Conservation (phyloP, 1,140 invertebrate genomes). For the Venustaconcha ellipsiformis region DNA sequence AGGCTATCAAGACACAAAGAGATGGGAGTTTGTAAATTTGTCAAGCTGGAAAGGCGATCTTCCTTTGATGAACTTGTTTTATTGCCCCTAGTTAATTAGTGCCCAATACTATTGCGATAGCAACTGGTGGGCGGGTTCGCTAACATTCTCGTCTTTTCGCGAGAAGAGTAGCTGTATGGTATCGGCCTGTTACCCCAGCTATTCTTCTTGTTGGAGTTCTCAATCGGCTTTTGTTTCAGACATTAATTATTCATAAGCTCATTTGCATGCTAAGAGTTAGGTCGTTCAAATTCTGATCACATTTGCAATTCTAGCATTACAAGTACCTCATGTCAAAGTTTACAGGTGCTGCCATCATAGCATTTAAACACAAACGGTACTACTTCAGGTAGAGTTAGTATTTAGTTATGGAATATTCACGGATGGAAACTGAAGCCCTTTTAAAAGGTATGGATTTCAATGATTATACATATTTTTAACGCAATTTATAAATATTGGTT, state of each 20-base stretch:
- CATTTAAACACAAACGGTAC: conserved; percentile 25
- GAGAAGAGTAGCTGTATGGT: background rate
- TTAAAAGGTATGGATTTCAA: conserved; percentile 42
- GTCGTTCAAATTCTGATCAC: conserved; percentile 22
- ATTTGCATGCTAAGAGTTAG: conserved; percentile 40
- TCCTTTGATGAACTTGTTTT: conserved; percentile 26
- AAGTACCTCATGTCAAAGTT: conserved; percentile 16
- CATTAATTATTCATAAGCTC: conserved; percentile 33
- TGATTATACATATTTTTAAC: background rate
- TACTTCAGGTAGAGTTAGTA: conserved; percentile 23
- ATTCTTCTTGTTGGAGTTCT: background rate
- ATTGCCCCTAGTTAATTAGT: conserved; percentile 5
- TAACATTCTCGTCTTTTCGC: background rate
- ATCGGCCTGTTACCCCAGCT: background rate
- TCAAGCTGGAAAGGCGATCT: background rate
- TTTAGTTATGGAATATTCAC: conserved; percentile 42
- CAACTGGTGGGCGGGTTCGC: conserved; percentile 1
- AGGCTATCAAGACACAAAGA: background rate
- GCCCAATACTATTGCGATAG: background rate
- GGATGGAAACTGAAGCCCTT: conserved; percentile 45
- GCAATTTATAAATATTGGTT: background rate
- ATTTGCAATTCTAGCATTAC: conserved; percentile 19
- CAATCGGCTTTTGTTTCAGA: conserved; percentile 32
- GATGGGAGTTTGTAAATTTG: background rate
- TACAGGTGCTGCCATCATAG: conserved; percentile 16